Percentiles rank a stretch among this genome's conserved stretches.
These are phyloP conservation scores for Dynastes grantii DNA, from an alignment of 2,888 invertebrate species.

Conservation along the genomic window DNA sequence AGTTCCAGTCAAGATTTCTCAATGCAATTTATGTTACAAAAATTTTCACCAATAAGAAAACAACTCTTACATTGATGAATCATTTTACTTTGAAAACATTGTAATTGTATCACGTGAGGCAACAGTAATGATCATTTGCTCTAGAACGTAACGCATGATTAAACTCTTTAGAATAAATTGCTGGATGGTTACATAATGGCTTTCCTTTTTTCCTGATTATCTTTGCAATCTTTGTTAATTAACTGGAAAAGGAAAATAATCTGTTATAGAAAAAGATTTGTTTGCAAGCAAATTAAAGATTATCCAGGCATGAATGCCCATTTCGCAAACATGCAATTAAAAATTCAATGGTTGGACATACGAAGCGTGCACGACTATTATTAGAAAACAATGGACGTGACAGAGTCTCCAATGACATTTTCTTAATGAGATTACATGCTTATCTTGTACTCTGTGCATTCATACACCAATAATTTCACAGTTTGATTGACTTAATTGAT, in stretches of 20 bases:
- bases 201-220: background rate
- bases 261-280: too few species aligned
- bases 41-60: too few species aligned
- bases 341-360: constrained; percentile 21
- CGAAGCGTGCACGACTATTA: constrained; percentile 18
- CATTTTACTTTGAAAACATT: too few species aligned
- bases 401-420: constrained; percentile 28
- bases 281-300: too few species aligned
- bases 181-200: too few species aligned
- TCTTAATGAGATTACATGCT: constrained; percentile 29
- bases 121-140: too few species aligned
- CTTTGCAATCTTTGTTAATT: background rate
- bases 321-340: constrained; percentile 27
- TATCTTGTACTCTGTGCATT: constrained; percentile 22
- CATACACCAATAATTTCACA: constrained; percentile 32
- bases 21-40: too few species aligned
- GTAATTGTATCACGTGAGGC: too few species aligned
- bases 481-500: constrained; percentile 33
- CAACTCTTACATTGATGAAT: too few species aligned
- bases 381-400: constrained; percentile 39
- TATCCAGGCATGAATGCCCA: background rate
- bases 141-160: too few species aligned
- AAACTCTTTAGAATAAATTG: too few species aligned
- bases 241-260: background rate
- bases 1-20: too few species aligned